Conservation (phyloP, 2,888 invertebrate genomes). For the Chelonus formosanus region DNA sequence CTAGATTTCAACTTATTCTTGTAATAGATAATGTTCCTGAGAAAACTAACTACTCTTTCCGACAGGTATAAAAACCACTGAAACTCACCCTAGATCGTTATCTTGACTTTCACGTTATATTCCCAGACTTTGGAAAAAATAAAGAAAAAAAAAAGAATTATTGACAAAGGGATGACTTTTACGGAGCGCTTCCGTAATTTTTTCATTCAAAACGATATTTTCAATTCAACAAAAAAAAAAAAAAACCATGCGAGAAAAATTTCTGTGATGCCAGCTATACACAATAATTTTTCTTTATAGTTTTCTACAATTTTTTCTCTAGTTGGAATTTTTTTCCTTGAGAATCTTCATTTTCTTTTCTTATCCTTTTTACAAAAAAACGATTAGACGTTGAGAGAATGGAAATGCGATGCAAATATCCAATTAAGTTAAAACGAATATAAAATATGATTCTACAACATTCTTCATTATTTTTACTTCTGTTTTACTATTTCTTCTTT, state of each 20-base stretch:
- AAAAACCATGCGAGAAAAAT: background rate
- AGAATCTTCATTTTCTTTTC: background rate
- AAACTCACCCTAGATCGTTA: slow-evolving; percentile 44
- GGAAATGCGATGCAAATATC: slow-evolving; percentile 35
- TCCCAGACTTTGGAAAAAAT: slow-evolving; percentile 24
- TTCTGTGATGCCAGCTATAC: background rate
- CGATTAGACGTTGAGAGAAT: slow-evolving; percentile 26
- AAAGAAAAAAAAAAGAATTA: slow-evolving; percentile 24
- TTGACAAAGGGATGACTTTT: slow-evolving; percentile 19
- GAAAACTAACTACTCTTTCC: slow-evolving; percentile 3
- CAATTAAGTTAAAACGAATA: slow-evolving; percentile 29
- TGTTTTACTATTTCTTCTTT: background rate
- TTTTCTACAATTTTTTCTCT: no score
- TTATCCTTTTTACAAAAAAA: background rate
- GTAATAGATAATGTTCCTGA: background rate
- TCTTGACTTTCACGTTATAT: slow-evolving; percentile 40
- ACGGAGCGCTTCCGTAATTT: slow-evolving; percentile 23
- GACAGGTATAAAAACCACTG: slow-evolving; percentile 38
- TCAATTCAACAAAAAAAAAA: background rate
- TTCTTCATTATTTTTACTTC: slow-evolving; percentile 6
- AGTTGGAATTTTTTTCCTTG: background rate
- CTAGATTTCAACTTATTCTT: background rate
- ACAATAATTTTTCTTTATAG: no score
- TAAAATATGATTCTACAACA: background rate
- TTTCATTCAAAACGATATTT: background rate